These are phyloP conservation scores for Cephus pygmeus DNA, from an alignment of 2,888 invertebrate species.

Conservation along the genomic window DNA sequence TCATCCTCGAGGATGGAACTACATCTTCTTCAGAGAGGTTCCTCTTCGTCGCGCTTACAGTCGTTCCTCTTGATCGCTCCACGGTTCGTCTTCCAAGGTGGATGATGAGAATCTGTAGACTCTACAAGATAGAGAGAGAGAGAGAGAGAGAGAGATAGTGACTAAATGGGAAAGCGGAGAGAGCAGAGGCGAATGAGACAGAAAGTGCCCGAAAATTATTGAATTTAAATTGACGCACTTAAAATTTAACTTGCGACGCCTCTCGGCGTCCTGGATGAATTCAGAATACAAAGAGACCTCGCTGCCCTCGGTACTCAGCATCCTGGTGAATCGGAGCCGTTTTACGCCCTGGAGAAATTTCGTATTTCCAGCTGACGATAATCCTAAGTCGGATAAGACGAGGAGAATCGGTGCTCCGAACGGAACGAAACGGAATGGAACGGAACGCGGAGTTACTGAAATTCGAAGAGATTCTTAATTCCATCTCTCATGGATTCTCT, in stretches of 20 bases:
- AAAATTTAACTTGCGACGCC: constrained; percentile 51
- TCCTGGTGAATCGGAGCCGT: neutral
- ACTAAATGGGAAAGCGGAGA: too few species aligned
- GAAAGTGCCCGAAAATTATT: constrained; percentile 63
- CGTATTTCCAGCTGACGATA: neutral
- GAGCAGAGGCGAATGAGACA: neutral
- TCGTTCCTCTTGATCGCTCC: neutral
- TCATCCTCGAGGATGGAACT: neutral
- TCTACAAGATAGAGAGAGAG: neutral
- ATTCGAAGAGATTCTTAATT: neutral
- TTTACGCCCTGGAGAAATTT: neutral
- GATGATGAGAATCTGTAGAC: neutral
- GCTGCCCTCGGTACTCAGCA: neutral
- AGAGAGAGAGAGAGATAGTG: too few species aligned
- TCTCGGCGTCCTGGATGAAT: constrained; percentile 10
- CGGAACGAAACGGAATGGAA: neutral
- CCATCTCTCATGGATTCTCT: neutral
- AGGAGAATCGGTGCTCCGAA: neutral
- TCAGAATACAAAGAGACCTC: constrained; percentile 7
- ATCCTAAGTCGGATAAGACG: neutral
- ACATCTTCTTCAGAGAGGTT: neutral
- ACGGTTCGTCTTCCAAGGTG: neutral
- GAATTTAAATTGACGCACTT: constrained; percentile 66
- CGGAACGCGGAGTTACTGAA: neutral
- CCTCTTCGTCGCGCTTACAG: neutral